Percentiles rank a stretch among this genome's conserved stretches.
These are phyloP conservation scores for Enteromius mattozi DNA, from an alignment of 2,797 vertebrate species.

Conservation along the genomic window DNA sequence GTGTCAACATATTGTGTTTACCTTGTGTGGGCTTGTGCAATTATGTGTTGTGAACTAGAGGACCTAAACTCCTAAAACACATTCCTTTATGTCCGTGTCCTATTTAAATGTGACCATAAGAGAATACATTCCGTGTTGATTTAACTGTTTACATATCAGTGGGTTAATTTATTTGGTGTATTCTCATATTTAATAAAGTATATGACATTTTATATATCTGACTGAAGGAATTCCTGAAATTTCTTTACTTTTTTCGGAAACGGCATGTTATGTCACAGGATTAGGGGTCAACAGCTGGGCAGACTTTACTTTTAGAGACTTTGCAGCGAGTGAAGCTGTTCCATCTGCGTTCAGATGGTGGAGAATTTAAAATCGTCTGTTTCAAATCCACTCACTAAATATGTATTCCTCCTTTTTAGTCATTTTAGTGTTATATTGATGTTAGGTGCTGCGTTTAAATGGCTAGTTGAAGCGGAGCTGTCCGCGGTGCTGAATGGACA, in stretches of 20 bases:
- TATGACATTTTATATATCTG: slow-evolving; percentile 37
- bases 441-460: neutral
- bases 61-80: slow-evolving; percentile 22
- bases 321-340: neutral
- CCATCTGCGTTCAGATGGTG: slow-evolving; percentile 18
- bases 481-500: slow-evolving; percentile 39
- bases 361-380: slow-evolving; percentile 24
- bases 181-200: slow-evolving; percentile 48
- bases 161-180: slow-evolving; percentile 37
- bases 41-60: slow-evolving; percentile 9
- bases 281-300: slow-evolving; percentile 49
- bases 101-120: neutral
- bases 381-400: slow-evolving; percentile 2
- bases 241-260: neutral
- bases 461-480: slow-evolving; percentile 7
- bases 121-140: neutral
- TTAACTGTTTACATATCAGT: slow-evolving; percentile 23
- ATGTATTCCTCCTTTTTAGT: neutral
- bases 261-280: slow-evolving; percentile 50
- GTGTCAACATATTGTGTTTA: slow-evolving; percentile 29
- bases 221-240: neutral
- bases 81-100: slow-evolving; percentile 21
- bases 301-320: slow-evolving; percentile 39
- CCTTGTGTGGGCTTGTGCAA: slow-evolving; percentile 36
- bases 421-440: neutral